These are phyloP conservation scores for Neodiprion lecontei DNA, from an alignment of 1,140 invertebrate genomes.

Conservation along the genomic window DNA sequence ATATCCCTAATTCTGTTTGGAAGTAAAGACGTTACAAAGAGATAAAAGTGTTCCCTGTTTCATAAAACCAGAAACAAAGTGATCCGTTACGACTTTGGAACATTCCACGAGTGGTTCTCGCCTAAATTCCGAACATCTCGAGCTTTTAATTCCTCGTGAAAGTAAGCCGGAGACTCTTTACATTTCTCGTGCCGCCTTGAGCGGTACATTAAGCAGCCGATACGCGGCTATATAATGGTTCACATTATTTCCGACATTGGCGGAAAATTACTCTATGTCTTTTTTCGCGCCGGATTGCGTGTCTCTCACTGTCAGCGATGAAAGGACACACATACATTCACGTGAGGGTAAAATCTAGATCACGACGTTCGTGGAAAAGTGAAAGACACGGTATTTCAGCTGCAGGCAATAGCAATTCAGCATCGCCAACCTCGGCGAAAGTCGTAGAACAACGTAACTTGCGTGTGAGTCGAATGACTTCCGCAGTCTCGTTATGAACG, in stretches of 20 bases:
- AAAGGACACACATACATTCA: too few relatives aligned
- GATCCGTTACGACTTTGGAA: background rate
- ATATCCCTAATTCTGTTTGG: slow-evolving; percentile 5
- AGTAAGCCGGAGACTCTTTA: background rate
- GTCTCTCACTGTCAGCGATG: too few relatives aligned
- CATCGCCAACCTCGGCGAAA: background rate
- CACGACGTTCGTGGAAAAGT: background rate
- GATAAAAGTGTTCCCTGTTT: background rate
- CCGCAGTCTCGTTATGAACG: background rate
- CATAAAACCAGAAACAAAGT: slow-evolving; percentile 6
- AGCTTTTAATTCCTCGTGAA: background rate
- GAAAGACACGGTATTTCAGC: background rate
- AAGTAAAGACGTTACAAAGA: background rate
- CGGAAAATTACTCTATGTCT: too few relatives aligned
- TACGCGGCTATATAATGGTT: too few relatives aligned
- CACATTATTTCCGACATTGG: too few relatives aligned
- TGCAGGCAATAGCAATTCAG: background rate
- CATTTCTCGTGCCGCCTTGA: too few relatives aligned
- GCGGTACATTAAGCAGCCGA: too few relatives aligned
- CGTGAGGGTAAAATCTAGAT: background rate
- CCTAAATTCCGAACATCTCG: background rate
- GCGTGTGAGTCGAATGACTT: too few relatives aligned
- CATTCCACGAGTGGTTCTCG: background rate
- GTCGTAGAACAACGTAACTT: background rate
- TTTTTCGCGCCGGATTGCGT: too few relatives aligned